Evolutionary conservation across 2,113 vertebrate species (phyloP).

Genomic region (Corvus cornix): DNA sequence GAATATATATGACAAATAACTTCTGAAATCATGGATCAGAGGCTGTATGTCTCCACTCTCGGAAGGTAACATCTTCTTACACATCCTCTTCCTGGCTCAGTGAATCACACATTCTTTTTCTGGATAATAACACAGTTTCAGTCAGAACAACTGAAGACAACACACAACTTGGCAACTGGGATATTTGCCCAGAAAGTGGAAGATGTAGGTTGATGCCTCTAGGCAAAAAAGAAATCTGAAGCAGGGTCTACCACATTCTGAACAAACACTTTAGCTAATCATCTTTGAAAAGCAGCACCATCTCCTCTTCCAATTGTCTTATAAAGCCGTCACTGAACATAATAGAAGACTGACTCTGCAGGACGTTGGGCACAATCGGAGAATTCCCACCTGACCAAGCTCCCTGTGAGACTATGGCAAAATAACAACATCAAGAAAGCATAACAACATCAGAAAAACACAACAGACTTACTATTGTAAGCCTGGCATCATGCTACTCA

Average conservation of each 20-base stretch:
- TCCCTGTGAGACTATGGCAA: neutral
- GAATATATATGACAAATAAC: neutral
- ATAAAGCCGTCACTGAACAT: neutral
- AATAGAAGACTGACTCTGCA: neutral
- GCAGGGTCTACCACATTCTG: conserved; percentile 33
- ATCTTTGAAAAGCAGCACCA: neutral
- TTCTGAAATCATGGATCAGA: neutral
- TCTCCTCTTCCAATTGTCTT: conserved; percentile 1
- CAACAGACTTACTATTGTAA: neutral
- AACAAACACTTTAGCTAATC: neutral
- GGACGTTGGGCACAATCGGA: rapidly evolving
- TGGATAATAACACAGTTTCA: conserved; percentile 9
- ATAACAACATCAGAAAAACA: neutral
- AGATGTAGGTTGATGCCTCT: conserved; percentile 26
- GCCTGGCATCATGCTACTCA: neutral
- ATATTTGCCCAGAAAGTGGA: neutral
- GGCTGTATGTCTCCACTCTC: neutral
- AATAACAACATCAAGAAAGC: neutral
- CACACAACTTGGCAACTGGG: neutral
- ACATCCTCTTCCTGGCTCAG: neutral
- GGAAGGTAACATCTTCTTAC: neutral
- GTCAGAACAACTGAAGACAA: conserved; percentile 9
- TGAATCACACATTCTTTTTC: neutral
- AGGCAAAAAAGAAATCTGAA: conserved; percentile 30
- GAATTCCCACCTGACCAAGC: neutral